Evolutionary conservation across 2,113 vertebrate genomes (phyloP).

Genomic region (Heptranchias perlo): DNA sequence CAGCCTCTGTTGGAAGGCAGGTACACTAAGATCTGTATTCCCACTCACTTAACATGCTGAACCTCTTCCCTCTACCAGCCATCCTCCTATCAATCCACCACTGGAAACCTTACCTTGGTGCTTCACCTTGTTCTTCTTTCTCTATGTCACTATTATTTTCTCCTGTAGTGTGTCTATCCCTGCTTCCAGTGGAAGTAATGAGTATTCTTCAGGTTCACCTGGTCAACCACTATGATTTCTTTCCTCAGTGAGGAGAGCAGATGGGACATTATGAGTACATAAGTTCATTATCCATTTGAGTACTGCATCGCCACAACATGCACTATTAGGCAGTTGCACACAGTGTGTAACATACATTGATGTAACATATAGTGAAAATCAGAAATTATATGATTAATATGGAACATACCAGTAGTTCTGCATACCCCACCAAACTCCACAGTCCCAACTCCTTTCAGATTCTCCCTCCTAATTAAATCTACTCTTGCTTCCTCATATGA

Average conservation of each 20-base stretch:
- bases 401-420: not conserved
- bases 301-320: not conserved
- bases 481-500: not conserved
- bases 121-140: not conserved
- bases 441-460: not conserved
- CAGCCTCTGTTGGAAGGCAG: not conserved
- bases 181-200: not conserved
- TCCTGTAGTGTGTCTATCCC: not conserved
- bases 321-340: not conserved
- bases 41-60: not conserved
- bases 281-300: not conserved
- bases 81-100: not conserved
- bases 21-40: not conserved
- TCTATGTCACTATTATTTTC: not conserved
- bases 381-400: not conserved
- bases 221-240: not conserved
- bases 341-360: not conserved
- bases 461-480: not conserved
- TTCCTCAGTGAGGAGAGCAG: not conserved
- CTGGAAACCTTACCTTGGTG: not conserved
- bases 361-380: not conserved
- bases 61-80: not conserved
- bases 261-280: not conserved
- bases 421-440: not conserved
- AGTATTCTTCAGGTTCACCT: not conserved